Evolutionary conservation across 2,888 invertebrate genomes (phyloP).

Genomic region (Sussaba pulchella): DNA sequence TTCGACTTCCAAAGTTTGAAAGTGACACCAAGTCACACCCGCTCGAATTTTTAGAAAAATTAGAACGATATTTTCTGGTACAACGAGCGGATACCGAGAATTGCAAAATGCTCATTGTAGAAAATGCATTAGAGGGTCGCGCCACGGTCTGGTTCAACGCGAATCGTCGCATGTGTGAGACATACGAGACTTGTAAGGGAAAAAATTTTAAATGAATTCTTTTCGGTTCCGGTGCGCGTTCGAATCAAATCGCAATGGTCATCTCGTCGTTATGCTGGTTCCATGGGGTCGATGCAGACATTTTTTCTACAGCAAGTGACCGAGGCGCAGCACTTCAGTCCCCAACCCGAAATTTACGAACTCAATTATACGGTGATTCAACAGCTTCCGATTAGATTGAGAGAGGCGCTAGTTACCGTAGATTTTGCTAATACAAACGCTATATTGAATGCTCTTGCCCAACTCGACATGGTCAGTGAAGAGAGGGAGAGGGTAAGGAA

Average conservation of each 20-base stretch:
- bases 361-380: constrained; percentile 24
- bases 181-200: too few relatives aligned
- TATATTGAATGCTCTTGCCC: background rate
- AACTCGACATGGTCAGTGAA: background rate
- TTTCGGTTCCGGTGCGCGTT: constrained; percentile 44
- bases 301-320: constrained; percentile 42
- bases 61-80: constrained; percentile 28
- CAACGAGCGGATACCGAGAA: background rate
- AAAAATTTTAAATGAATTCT: constrained; percentile 41
- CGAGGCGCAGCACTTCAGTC: constrained; percentile 43
- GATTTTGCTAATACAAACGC: background rate
- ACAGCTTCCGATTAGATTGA: background rate
- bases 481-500: background rate
- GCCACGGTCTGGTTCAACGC: constrained; percentile 39
- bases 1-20: too few relatives aligned
- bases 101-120: background rate
- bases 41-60: background rate
- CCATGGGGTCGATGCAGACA: constrained; percentile 37
- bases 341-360: constrained; percentile 31
- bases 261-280: background rate
- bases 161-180: constrained; percentile 12
- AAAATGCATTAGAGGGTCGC: constrained; percentile 43
- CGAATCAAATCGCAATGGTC: constrained; percentile 42
- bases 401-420: background rate
- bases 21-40: background rate